Evolutionary conservation across 1,140 invertebrate species (phyloP), one percentile per base, ranked within the genome.

Genomic region (Heliconius nattereri): DNA sequence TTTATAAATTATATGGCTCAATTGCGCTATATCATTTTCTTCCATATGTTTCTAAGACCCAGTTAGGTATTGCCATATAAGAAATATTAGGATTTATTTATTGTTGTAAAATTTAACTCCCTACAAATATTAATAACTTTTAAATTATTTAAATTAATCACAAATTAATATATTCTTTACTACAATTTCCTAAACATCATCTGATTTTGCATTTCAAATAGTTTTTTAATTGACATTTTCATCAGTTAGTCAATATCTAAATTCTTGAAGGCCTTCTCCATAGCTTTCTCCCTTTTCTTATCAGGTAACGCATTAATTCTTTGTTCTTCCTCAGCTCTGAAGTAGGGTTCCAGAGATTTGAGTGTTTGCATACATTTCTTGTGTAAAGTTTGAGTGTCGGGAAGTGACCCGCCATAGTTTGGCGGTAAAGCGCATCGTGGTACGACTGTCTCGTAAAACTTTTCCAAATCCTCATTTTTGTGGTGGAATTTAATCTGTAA

Each of bases 401-500:
- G 88, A 0, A 93, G 79, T 6, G 90, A 90, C 7, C 94, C 94
- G 0, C 93, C 93, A 77, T 93, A 85, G 81, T 94, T 89, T 1
- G 91, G 88, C 0, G 93, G 94, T n/a, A 94, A 76, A 1, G 85
- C 84, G 5, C 87, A 90, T 7, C 91, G 85, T 0, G 94, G 94
- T 20, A 94, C 83, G 0, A 90, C 87, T 1, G 92, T 92, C n/a
- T 90, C 88, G 81, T 94, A 93, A 83, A 95, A 95, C 29, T 91
- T 88, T 52, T 90, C 89, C 35, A 94, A 49, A 66, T 95, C 89
- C 40, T 91, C 89, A 19, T 89, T 89, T 73, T 93, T 91, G 73
- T 90, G 84, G 84, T 94, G 93, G 83, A 95, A 93, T 83, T 92
- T 92, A 29, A 95, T 86, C 93, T 94, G 88, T 52, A 89, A 89